Conservation (phyloP, 2,113 vertebrate genomes). For the Eubucco bourcierii region DNA sequence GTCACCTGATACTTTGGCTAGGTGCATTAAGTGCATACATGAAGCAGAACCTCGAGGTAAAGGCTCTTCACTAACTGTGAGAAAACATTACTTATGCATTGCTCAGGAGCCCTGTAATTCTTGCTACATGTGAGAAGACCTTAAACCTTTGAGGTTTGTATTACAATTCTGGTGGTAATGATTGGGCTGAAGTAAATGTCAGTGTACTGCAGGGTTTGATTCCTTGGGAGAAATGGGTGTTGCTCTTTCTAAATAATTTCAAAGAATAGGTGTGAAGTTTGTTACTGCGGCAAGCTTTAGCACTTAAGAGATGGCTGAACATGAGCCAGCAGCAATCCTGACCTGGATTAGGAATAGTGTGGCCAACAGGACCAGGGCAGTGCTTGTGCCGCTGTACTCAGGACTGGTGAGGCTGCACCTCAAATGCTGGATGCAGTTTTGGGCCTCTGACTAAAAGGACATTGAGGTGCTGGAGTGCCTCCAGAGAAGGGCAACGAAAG, state of each 20-base stretch:
- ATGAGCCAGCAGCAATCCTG: no score
- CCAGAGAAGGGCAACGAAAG: no score
- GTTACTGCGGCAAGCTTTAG: neutral
- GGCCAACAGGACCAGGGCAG: no score
- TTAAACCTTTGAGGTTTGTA: neutral
- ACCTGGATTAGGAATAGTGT: no score
- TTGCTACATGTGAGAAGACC: neutral
- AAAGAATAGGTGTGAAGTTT: neutral
- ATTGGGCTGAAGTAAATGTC: neutral
- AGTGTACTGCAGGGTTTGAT: rapidly evolving
- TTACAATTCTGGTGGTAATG: neutral
- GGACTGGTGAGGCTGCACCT: no score
- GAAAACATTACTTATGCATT: rapidly evolving
- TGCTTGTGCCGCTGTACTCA: no score
- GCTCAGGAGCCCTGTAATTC: neutral
- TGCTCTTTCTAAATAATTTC: neutral
- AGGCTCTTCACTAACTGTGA: neutral
- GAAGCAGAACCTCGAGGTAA: neutral
- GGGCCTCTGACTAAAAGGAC: no score
- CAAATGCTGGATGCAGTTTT: no score
- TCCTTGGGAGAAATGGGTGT: neutral
- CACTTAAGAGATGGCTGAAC: neutral
- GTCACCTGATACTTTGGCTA: neutral
- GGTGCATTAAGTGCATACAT: neutral
- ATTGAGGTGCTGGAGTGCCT: no score